These are phyloP conservation scores for Setipinna tenuifilis DNA, from an alignment of 2,797 vertebrate genomes.

Conservation along the genomic window DNA sequence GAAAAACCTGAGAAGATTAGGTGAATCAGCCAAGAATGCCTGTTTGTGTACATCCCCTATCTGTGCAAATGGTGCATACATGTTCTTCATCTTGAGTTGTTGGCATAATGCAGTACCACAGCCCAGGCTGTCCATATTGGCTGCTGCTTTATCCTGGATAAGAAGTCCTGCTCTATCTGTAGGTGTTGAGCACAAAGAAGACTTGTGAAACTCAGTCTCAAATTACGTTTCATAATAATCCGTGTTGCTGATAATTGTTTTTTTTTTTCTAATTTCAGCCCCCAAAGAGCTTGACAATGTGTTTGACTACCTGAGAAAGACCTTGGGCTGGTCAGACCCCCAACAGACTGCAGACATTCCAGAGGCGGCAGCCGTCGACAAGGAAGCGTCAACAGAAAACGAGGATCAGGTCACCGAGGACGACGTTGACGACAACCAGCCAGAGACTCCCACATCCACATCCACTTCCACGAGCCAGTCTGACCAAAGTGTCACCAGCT, in stretches of 20 bases:
- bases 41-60: not conserved
- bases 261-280: conserved; percentile 8
- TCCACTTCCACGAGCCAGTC: not conserved
- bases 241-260: not conserved
- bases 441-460: not conserved
- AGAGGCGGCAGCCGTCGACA: not conserved
- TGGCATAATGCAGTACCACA: too few relatives aligned
- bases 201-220: too few relatives aligned
- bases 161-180: too few relatives aligned
- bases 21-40: not conserved
- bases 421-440: too few relatives aligned
- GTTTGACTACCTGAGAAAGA: conserved; percentile 1
- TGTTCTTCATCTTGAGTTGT: too few relatives aligned
- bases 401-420: not conserved
- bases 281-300: not conserved
- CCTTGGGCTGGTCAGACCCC: not conserved
- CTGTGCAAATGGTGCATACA: not conserved
- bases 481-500: not conserved
- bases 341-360: not conserved
- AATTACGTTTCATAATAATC: too few relatives aligned
- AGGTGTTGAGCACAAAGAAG: too few relatives aligned
- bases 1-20: not conserved
- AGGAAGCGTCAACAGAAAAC: not conserved
- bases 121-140: too few relatives aligned
- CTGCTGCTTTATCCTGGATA: too few relatives aligned